Percentiles rank a stretch among this genome's conserved stretches.
phyloP scores from a whole-genome alignment of 2,888 invertebrate species.

The Allacma fusca region DNA sequence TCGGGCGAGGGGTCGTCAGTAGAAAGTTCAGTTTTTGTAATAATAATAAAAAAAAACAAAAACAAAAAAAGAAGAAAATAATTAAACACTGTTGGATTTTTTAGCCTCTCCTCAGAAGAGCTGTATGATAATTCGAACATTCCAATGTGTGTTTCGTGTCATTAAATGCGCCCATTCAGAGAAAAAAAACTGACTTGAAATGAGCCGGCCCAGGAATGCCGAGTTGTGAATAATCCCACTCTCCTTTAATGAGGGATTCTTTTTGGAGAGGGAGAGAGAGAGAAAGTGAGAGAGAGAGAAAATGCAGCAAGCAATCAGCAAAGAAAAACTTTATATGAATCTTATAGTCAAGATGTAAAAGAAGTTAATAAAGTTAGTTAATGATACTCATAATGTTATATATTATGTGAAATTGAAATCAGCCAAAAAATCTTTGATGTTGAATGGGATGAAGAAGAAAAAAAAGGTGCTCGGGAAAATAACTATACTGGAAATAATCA shows the following conservation, averaged over 20 bases:
- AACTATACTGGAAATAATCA: neutral
- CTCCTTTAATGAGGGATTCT: too few species aligned
- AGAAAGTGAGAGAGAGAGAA: neutral
- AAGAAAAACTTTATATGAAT: constrained; percentile 5
- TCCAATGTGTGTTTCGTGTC: neutral
- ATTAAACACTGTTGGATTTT: too few species aligned
- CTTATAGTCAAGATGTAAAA: neutral
- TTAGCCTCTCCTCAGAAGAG: too few species aligned
- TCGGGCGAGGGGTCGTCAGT: constrained; percentile 36
- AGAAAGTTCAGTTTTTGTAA: neutral
- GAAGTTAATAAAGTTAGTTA: too few species aligned
- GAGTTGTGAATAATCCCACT: too few species aligned
- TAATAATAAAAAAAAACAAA: too few species aligned
- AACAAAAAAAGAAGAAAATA: too few species aligned
- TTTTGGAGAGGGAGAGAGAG: too few species aligned
- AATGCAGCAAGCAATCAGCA: constrained; percentile 1
- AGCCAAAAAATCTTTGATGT: constrained; percentile 4
- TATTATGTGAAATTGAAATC: neutral
- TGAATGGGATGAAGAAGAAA: neutral
- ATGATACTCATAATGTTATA: too few species aligned
- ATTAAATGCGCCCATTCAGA: too few species aligned
- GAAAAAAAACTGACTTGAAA: too few species aligned
- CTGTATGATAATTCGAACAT: neutral
- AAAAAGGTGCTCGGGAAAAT: neutral
- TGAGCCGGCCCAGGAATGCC: too few species aligned